These are phyloP conservation scores for Mythimna ferrago DNA, from an alignment of 2,888 invertebrate species.

Conservation along the genomic window DNA sequence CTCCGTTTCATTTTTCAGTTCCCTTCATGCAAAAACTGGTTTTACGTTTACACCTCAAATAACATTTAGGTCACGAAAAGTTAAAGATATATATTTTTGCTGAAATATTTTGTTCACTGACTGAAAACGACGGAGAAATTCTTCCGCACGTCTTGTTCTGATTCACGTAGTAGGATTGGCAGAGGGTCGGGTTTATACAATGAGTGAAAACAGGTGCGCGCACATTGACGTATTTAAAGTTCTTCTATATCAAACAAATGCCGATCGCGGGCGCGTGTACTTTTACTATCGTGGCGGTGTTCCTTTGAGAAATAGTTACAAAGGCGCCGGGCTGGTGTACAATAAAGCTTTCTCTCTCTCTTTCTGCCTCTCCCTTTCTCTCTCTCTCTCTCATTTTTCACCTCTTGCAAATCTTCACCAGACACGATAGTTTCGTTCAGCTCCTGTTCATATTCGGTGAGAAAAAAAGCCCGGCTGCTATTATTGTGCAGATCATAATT, in stretches of 20 bases:
- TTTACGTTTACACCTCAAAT: conserved; percentile 15
- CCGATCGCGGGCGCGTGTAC: neutral
- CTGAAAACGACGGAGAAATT: conserved; percentile 43
- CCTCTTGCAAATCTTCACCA: too few relatives aligned
- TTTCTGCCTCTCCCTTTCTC: too few relatives aligned
- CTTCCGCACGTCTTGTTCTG: conserved; percentile 30
- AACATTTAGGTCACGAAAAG: conserved; percentile 40
- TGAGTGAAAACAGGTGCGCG: neutral
- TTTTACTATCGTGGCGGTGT: neutral
- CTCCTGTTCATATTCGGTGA: too few relatives aligned
- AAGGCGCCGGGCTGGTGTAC: too few relatives aligned
- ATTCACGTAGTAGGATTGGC: neutral
- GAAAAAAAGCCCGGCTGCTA: too few relatives aligned
- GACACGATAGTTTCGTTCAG: too few relatives aligned
- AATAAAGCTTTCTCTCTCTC: too few relatives aligned
- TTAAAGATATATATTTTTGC: conserved; percentile 30
- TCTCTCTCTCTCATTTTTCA: too few relatives aligned
- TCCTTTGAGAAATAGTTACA: too few relatives aligned
- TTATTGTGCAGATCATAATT: too few relatives aligned
- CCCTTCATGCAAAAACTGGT: conserved; percentile 17
- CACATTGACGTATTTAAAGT: neutral
- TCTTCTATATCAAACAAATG: neutral
- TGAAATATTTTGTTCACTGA: conserved; percentile 39
- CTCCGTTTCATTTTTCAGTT: conserved; percentile 21
- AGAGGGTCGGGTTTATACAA: neutral